Conservation (phyloP, 2,797 vertebrate species). For the Lerista edwardsae region DNA sequence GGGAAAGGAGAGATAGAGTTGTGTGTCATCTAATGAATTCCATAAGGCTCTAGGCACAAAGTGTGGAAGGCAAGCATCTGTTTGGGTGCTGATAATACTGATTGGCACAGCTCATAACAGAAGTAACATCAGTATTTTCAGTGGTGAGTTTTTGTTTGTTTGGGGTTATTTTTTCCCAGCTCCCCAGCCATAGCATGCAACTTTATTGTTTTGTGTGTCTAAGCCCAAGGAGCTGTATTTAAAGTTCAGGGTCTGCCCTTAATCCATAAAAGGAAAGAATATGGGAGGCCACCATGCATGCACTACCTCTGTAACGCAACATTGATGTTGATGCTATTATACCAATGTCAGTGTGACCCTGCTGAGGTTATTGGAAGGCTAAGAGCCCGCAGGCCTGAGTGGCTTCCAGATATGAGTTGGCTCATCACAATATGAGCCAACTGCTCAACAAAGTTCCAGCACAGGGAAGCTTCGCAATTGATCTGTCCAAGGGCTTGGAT, state of each 20-base stretch:
- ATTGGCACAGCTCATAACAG: conserved; percentile 14
- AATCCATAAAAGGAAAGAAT: neutral
- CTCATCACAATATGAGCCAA: neutral
- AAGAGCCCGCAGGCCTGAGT: neutral
- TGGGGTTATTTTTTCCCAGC: neutral
- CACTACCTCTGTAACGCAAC: neutral
- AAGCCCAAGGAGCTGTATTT: conserved; percentile 31
- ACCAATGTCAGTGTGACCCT: neutral
- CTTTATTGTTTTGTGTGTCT: conserved; percentile 29
- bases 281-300: neutral
- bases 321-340: fast-evolving
- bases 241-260: neutral
- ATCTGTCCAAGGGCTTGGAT: neutral
- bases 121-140: conserved; percentile 22
- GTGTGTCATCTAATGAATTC: too few relatives aligned
- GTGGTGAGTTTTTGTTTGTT: conserved; percentile 37
- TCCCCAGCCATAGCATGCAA: conserved; percentile 25
- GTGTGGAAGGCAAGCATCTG: neutral
- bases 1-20: too few relatives aligned
- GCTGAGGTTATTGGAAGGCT: neutral
- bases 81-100: neutral
- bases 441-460: neutral
- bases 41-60: neutral
- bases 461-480: neutral
- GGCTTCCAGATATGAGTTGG: neutral